Evolutionary conservation across 30 jellyfish, hydroid and myxozoan genomes (phyloP).

Genomic region (Haliclystus octoradiatus): DNA sequence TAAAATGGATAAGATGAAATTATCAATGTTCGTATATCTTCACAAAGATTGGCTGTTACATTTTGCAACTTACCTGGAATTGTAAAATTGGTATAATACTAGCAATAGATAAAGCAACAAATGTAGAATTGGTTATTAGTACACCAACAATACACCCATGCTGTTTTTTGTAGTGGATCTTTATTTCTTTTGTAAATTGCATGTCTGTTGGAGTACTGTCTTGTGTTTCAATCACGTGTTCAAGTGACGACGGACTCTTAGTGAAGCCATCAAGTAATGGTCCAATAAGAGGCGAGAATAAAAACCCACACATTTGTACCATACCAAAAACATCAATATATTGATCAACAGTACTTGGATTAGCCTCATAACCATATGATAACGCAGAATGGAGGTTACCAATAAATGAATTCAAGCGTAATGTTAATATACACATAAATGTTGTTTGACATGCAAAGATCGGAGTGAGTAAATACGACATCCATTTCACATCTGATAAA

Average conservation of each 20-base stretch:
- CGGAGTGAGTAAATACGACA: not conserved
- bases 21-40: too few species aligned
- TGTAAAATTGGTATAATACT: not conserved
- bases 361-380: not conserved
- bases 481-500: not conserved
- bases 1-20: too few species aligned
- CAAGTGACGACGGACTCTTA: not conserved
- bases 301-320: not conserved
- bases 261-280: not conserved
- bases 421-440: not conserved
- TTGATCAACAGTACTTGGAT: not conserved
- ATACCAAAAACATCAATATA: not conserved
- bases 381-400: not conserved
- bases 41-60: too few species aligned
- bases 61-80: not conserved
- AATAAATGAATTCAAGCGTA: not conserved
- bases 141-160: not conserved
- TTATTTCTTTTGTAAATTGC: too few species aligned
- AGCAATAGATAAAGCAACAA: not conserved
- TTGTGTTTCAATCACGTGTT: not conserved
- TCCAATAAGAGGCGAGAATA: not conserved
- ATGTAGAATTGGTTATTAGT: not conserved
- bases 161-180: not conserved
- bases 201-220: not conserved
- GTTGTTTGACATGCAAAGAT: not conserved